These are phyloP conservation scores for Chamaea fasciata DNA, from an alignment of 2,113 vertebrate species.

Conservation along the genomic window DNA sequence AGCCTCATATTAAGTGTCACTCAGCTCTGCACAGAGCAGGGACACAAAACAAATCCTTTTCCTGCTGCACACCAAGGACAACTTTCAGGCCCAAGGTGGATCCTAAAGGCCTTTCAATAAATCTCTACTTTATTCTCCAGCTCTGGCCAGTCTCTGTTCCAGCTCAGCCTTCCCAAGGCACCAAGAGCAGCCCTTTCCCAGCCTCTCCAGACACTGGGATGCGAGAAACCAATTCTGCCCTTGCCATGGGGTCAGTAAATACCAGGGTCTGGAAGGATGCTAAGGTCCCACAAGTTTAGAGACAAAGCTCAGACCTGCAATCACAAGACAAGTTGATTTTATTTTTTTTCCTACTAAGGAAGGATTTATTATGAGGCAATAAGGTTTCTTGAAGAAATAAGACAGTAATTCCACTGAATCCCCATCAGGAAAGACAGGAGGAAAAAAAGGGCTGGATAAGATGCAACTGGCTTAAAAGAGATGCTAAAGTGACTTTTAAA, in stretches of 20 bases:
- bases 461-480: background rate
- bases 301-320: background rate
- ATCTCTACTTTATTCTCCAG: no score
- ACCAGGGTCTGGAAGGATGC: background rate
- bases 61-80: no score
- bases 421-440: background rate
- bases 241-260: background rate
- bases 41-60: no score
- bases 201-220: background rate
- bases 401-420: background rate
- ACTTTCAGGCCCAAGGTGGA: no score
- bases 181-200: background rate
- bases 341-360: background rate
- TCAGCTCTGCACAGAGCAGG: no score
- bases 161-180: no score
- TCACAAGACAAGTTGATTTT: no score
- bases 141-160: no score
- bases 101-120: no score
- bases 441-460: background rate
- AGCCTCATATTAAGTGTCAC: no score
- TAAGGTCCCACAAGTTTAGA: background rate
- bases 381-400: background rate
- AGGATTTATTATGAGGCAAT: background rate
- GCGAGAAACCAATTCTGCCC: fast-evolving
- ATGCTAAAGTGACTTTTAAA: background rate